Percentiles rank a stretch among this genome's conserved stretches.
These are phyloP conservation scores for Ploceus nigricollis DNA, from an alignment of 2,113 vertebrate genomes.

Conservation along the genomic window DNA sequence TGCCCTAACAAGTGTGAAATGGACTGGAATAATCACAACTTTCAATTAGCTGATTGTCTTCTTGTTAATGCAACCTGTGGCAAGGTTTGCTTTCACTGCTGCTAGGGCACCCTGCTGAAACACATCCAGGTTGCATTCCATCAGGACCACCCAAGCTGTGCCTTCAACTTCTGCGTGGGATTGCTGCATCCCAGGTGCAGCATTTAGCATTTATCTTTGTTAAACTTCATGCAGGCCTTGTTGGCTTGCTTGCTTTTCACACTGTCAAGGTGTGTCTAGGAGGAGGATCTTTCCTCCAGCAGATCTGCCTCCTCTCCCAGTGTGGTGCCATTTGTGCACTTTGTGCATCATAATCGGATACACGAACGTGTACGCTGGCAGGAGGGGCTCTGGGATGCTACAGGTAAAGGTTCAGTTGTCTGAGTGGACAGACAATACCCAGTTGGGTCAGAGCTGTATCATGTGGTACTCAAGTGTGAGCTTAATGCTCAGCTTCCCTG, in stretches of 20 bases:
- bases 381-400: not conserved
- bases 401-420: not conserved
- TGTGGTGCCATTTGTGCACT: not conserved
- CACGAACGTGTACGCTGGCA: not conserved
- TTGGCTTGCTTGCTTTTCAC: not conserved
- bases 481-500: not conserved
- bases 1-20: not conserved
- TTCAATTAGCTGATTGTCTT: not conserved
- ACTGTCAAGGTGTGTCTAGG: not conserved
- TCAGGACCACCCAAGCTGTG: not conserved
- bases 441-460: not conserved
- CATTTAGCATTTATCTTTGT: not conserved
- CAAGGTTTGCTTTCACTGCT: not conserved
- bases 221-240: not conserved
- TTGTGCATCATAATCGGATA: not conserved
- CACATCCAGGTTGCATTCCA: not conserved
- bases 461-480: not conserved
- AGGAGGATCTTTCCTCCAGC: not conserved
- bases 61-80: not conserved
- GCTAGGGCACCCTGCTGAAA: not conserved
- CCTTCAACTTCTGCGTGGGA: not conserved
- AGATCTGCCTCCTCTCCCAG: not conserved
- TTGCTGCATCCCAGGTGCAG: not conserved
- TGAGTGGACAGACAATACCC: not conserved
- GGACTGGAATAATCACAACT: not conserved